Conservation (phyloP, 2,888 invertebrate species). For the Tenodera sinensis region DNA sequence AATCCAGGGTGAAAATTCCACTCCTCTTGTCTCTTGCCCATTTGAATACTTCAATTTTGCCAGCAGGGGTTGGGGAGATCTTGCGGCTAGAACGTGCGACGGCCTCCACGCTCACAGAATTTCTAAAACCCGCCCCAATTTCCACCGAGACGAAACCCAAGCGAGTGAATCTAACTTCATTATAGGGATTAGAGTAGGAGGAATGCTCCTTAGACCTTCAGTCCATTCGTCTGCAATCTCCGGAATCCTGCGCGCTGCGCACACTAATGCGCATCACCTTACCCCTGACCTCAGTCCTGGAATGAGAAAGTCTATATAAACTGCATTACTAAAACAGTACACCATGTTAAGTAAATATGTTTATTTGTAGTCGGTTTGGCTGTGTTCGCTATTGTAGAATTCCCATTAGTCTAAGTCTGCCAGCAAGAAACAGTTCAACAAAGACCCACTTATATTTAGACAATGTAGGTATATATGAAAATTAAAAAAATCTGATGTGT, state of each 20-base stretch:
- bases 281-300: not conserved
- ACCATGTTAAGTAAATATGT: no score
- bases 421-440: no score
- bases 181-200: slow-evolving; percentile 2
- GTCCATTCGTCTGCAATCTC: not conserved
- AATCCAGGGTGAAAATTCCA: not conserved
- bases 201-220: not conserved
- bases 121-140: slow-evolving; percentile 14
- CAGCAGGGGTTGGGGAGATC: not conserved
- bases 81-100: not conserved
- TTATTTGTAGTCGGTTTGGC: no score
- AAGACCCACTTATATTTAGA: no score
- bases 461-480: no score
- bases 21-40: not conserved
- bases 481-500: no score
- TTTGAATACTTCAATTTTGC: not conserved
- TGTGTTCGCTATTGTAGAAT: no score
- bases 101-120: not conserved
- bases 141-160: not conserved
- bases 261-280: not conserved
- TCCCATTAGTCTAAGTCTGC: no score
- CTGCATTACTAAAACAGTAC: no score
- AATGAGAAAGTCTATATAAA: not conserved
- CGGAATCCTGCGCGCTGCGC: not conserved
- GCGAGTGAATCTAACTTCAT: slow-evolving; percentile 17